Evolutionary conservation across 2,888 invertebrate genomes (phyloP).

Genomic region (Acheta domesticus): DNA sequence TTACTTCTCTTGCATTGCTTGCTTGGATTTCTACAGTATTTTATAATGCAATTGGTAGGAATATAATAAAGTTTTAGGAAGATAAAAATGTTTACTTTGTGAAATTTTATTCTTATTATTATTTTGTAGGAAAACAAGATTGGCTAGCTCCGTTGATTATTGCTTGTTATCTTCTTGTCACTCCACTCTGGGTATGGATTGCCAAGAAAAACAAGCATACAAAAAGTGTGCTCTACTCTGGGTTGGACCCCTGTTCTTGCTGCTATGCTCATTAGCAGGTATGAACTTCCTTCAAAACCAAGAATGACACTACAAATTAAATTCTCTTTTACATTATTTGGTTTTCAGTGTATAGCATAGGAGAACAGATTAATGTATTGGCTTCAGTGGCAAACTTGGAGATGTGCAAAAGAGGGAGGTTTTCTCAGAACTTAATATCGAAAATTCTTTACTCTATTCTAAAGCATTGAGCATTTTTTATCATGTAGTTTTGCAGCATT

Average conservation of each 20-base stretch:
- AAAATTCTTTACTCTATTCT: no score
- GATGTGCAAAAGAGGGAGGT: no score
- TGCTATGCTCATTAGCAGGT: constrained; percentile 78
- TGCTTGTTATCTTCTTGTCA: constrained; percentile 59
- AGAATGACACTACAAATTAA: no score
- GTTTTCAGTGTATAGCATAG: no score
- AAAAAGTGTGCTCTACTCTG: constrained; percentile 64
- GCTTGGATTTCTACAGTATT: constrained; percentile 58
- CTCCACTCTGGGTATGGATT: constrained; percentile 71
- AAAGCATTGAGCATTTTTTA: no score
- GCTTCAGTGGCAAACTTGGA: no score
- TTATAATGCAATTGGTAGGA: constrained; percentile 56
- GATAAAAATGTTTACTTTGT: neutral
- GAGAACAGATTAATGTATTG: no score
- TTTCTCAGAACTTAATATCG: no score
- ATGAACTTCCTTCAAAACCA: constrained; percentile 25
- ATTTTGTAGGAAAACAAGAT: constrained; percentile 50
- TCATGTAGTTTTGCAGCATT: no score
- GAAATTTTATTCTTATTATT: neutral
- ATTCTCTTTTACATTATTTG: no score
- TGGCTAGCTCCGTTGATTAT: constrained; percentile 65
- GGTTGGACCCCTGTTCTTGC: constrained; percentile 77
- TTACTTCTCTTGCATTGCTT: constrained; percentile 63
- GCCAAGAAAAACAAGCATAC: constrained; percentile 68
- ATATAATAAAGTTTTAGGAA: neutral